phyloP scores from a whole-genome alignment of 1,140 invertebrate genomes.

The Saxidomus purpurata region DNA sequence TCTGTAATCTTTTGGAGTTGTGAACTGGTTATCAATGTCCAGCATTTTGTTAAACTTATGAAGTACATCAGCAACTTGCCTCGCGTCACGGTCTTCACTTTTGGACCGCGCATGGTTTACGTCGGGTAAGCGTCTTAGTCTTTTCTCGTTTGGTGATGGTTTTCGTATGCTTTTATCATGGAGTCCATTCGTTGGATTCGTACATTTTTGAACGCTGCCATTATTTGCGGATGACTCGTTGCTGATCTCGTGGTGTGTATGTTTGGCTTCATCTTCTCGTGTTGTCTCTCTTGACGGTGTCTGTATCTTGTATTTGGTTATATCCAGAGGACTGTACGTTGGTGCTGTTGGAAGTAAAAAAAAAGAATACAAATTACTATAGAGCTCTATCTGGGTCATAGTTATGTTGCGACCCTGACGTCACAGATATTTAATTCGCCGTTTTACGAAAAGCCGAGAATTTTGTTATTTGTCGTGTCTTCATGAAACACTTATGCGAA shows the following conservation, averaged over 20 bases:
- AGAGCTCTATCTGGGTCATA: no score
- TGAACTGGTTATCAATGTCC: neutral
- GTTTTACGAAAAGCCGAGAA: no score
- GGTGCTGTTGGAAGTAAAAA: neutral
- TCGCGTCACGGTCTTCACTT: neutral
- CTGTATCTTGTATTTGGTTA: conserved; percentile 40
- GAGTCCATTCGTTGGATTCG: neutral
- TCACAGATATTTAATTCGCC: no score
- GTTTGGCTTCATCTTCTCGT: neutral
- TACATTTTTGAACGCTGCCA: neutral
- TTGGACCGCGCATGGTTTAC: neutral
- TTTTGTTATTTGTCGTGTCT: no score
- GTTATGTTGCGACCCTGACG: no score
- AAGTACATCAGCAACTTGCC: neutral
- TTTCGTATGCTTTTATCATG: neutral
- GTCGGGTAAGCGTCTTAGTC: neutral
- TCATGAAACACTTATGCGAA: no score
- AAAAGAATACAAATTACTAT: no score
- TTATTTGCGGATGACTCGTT: neutral
- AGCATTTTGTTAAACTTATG: neutral
- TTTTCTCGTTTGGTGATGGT: neutral
- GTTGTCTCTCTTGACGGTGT: neutral
- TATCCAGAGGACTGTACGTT: neutral
- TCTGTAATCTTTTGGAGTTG: neutral
- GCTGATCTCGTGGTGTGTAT: neutral